Evolutionary conservation across 2,113 vertebrate genomes (phyloP).

Genomic region (Podarcis muralis): DNA sequence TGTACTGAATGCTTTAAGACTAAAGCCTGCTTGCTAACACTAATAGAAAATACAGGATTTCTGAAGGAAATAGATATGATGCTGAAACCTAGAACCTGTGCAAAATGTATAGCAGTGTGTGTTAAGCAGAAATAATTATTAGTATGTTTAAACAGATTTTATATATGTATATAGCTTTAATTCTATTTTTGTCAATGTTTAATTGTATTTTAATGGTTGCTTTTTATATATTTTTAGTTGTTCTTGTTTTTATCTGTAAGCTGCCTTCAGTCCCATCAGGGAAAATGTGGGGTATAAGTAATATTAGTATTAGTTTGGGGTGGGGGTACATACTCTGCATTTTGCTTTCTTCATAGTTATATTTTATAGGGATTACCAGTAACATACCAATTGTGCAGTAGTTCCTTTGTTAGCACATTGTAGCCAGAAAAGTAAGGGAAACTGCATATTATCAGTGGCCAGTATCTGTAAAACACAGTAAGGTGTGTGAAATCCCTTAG

Average conservation of each 20-base stretch:
- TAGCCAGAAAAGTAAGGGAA: neutral
- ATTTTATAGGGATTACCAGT: neutral
- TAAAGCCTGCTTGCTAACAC: neutral
- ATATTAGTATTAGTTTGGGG: neutral
- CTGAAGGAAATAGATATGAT: neutral
- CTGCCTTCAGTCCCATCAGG: too few relatives aligned
- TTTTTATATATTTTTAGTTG: too few relatives aligned
- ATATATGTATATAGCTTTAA: too few relatives aligned
- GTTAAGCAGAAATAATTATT: neutral
- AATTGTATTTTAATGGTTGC: too few relatives aligned
- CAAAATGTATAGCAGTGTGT: neutral
- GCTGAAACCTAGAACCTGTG: neutral
- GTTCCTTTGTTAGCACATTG: neutral
- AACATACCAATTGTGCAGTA: neutral
- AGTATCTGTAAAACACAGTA: accelerated
- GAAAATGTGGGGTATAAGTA: too few relatives aligned
- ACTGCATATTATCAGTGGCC: neutral
- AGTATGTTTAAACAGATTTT: too few relatives aligned
- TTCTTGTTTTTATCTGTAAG: too few relatives aligned
- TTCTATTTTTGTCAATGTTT: too few relatives aligned
- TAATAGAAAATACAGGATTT: neutral
- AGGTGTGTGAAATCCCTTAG: neutral
- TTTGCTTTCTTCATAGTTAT: neutral
- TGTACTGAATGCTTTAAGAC: neutral
- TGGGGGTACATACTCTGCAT: neutral